phyloP scores from a whole-genome alignment of 2,797 vertebrate genomes.

The Coluber constrictor region DNA sequence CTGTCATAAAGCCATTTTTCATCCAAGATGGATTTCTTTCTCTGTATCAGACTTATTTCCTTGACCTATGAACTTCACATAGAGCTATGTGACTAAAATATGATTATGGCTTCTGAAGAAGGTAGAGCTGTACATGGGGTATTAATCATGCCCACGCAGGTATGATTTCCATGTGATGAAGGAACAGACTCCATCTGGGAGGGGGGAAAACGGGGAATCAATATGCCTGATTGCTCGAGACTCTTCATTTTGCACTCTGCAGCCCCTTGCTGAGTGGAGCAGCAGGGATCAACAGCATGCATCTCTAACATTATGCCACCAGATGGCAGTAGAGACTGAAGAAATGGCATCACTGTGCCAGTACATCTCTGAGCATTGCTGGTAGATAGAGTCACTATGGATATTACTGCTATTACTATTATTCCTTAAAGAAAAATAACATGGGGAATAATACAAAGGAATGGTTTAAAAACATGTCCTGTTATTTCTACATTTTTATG shows the following conservation, averaged over 20 bases:
- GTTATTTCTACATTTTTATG: conserved; percentile 53
- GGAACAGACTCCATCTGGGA: conserved; percentile 19
- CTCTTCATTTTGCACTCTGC: conserved; percentile 30
- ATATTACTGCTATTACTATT: background rate
- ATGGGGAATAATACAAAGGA: fast-evolving
- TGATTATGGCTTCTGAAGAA: background rate
- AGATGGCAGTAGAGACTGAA: conserved; percentile 71
- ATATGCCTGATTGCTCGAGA: conserved; percentile 25
- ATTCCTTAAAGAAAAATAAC: background rate
- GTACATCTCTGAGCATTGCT: background rate
- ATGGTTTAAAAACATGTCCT: fast-evolving
- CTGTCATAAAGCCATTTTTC: conserved; percentile 6
- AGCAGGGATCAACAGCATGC: conserved; percentile 8
- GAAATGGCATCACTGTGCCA: conserved; percentile 3
- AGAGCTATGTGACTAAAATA: background rate
- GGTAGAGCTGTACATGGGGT: background rate
- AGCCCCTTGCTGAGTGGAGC: conserved; percentile 36
- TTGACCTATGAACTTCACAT: background rate
- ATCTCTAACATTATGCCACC: conserved; percentile 51
- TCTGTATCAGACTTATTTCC: background rate
- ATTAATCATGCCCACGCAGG: conserved; percentile 34
- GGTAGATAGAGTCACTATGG: conserved; percentile 13
- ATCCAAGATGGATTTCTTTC: background rate
- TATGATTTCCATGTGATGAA: conserved; percentile 21
- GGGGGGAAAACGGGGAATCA: conserved; percentile 29